A percentile compares a stretch with the other conserved stretches of the same genome.
Conservation (phyloP, 2,888 invertebrate species). For the Drosophila conformis region DNA sequence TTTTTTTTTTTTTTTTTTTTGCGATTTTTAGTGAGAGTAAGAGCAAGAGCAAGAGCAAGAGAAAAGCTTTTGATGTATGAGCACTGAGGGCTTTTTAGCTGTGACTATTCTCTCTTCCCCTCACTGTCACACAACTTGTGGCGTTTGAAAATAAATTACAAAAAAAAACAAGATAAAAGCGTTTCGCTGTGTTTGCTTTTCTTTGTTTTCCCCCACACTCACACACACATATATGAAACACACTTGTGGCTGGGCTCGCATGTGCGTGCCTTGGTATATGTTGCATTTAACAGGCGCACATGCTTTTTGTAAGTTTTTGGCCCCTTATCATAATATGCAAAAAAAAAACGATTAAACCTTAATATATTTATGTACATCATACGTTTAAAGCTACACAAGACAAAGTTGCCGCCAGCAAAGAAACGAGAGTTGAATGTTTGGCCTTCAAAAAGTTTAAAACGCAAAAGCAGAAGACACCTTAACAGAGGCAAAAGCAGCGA, state of each 20-base stretch:
- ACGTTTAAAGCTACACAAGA: constrained; percentile 14
- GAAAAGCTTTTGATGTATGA: constrained; percentile 64
- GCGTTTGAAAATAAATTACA: constrained; percentile 33
- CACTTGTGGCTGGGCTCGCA: constrained; percentile 50
- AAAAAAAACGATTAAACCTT: not conserved
- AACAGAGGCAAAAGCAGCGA: constrained; percentile 25
- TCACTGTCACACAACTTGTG: constrained; percentile 40
- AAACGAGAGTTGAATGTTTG: constrained; percentile 61
- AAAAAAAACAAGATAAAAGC: constrained; percentile 39
- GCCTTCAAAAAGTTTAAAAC: constrained; percentile 73
- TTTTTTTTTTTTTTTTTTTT: constrained; percentile 11
- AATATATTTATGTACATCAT: not conserved
- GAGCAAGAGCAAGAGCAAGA: constrained; percentile 20
- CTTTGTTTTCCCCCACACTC: constrained; percentile 34
- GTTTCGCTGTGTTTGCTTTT: constrained; percentile 40
- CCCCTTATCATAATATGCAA: constrained; percentile 5
- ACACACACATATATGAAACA: constrained; percentile 22
- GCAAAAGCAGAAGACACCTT: constrained; percentile 55
- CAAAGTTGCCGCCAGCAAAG: constrained; percentile 19
- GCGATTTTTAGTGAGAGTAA: constrained; percentile 9
- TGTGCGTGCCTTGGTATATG: constrained; percentile 37
- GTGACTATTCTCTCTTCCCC: constrained; percentile 28
- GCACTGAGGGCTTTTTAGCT: constrained; percentile 23
- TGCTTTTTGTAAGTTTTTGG: constrained; percentile 20
- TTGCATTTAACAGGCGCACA: constrained; percentile 66